phyloP scores from a whole-genome alignment of 64 coral and sea anemone species.

The Acropora tenuis region DNA sequence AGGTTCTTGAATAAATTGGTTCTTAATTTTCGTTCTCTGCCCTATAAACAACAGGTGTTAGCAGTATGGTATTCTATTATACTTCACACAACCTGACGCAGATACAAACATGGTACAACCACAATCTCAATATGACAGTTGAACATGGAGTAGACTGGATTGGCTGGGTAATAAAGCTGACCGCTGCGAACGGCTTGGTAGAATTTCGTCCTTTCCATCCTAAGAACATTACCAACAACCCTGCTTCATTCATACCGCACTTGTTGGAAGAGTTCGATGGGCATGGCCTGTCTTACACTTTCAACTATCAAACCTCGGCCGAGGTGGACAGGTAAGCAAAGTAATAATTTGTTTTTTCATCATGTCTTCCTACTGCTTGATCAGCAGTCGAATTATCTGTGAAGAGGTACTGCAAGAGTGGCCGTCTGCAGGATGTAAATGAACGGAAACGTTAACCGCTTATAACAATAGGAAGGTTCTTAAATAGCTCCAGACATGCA shows the following conservation, averaged over 20 bases:
- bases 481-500: too few species aligned
- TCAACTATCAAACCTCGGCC: slow-evolving; percentile 36
- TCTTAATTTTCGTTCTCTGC: too few species aligned
- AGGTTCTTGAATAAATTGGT: not conserved
- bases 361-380: not conserved
- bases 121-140: slow-evolving; percentile 33
- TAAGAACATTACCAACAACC: slow-evolving; percentile 1
- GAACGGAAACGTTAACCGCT: too few species aligned
- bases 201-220: slow-evolving; percentile 54
- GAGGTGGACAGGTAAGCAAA: slow-evolving; percentile 46
- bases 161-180: slow-evolving; percentile 47
- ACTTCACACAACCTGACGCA: slow-evolving; percentile 4
- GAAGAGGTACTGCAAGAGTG: too few species aligned
- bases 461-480: too few species aligned
- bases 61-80: slow-evolving; percentile 49
- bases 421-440: too few species aligned
- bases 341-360: not conserved
- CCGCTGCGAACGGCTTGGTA: slow-evolving; percentile 20
- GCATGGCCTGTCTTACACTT: slow-evolving; percentile 53
- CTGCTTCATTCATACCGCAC: slow-evolving; percentile 46
- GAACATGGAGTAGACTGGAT: not conserved
- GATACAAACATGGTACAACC: slow-evolving; percentile 38
- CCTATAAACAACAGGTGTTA: not conserved
- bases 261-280: slow-evolving; percentile 55
- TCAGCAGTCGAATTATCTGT: too few species aligned